Conservation (phyloP, 2,797 vertebrate genomes). For the Ctenopoma multispine region DNA sequence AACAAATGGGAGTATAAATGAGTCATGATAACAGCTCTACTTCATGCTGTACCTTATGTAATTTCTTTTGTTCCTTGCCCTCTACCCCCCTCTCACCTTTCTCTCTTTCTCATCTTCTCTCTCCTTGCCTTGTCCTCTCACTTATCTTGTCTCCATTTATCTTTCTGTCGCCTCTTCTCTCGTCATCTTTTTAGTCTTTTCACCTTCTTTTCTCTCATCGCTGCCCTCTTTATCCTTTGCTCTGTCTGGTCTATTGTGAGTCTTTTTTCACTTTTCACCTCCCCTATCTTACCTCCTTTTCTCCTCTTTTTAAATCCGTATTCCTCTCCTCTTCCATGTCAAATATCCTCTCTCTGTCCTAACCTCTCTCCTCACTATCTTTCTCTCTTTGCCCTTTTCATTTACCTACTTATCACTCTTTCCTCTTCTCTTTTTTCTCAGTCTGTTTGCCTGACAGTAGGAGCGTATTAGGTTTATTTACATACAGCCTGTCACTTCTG, state of each 20-base stretch:
- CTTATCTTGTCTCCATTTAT: slow-evolving; percentile 68
- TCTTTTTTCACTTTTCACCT: slow-evolving; percentile 14
- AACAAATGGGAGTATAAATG: slow-evolving; percentile 32
- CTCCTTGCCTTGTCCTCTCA: slow-evolving; percentile 32
- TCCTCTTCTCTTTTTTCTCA: slow-evolving; percentile 7
- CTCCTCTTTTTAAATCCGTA: slow-evolving; percentile 9
- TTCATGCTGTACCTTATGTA: slow-evolving; percentile 12
- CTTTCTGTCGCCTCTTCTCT: slow-evolving; percentile 57
- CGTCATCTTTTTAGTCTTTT: slow-evolving; percentile 48
- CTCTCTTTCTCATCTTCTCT: slow-evolving; percentile 4
- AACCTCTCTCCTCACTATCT: background rate
- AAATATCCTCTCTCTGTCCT: slow-evolving; percentile 9
- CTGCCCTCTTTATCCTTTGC: slow-evolving; percentile 39
- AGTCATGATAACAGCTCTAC: slow-evolving; percentile 21
- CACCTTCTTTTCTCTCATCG: slow-evolving; percentile 39
- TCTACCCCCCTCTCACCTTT: slow-evolving; percentile 42
- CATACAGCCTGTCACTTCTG: slow-evolving; percentile 59
- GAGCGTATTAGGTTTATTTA: slow-evolving; percentile 52
- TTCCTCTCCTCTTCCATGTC: slow-evolving; percentile 20
- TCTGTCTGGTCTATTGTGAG: slow-evolving; percentile 31
- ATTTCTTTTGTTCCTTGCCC: slow-evolving; percentile 29
- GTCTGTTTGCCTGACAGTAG: slow-evolving; percentile 39
- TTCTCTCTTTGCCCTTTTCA: slow-evolving; percentile 15
- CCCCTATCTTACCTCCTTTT: slow-evolving; percentile 11
- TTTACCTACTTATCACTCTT: slow-evolving; percentile 31